Evolutionary conservation across 2,888 invertebrate genomes (phyloP).

Genomic region (Drosophila percnosoma): DNA sequence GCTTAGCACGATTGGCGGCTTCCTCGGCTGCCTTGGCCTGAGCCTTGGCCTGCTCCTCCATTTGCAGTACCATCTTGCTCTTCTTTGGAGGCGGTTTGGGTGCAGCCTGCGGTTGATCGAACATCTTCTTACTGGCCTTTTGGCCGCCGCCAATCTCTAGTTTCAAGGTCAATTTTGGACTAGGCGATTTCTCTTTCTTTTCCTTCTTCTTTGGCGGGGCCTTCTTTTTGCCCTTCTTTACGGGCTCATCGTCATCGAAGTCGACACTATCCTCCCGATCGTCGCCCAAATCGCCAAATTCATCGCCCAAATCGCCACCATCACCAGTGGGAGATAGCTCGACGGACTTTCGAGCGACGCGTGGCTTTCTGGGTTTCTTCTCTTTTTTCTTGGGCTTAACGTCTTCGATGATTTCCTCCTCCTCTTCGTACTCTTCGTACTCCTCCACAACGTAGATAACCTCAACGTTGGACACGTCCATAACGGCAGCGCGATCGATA

Average conservation of each 20-base stretch:
- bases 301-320: slow-evolving; percentile 51
- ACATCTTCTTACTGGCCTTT: slow-evolving; percentile 84
- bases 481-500: slow-evolving; percentile 85
- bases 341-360: slow-evolving; percentile 71
- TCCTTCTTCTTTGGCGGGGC: slow-evolving; percentile 82
- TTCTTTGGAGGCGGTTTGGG: slow-evolving; percentile 84
- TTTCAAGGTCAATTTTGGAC: slow-evolving; percentile 83
- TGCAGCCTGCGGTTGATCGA: slow-evolving; percentile 79
- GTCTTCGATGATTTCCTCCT: slow-evolving; percentile 81
- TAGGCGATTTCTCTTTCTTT: slow-evolving; percentile 83
- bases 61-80: slow-evolving; percentile 83
- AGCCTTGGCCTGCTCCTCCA: slow-evolving; percentile 84
- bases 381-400: slow-evolving; percentile 83
- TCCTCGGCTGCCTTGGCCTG: slow-evolving; percentile 83
- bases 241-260: slow-evolving; percentile 80
- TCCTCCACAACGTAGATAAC: slow-evolving; percentile 85
- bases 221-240: slow-evolving; percentile 82
- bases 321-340: slow-evolving; percentile 63
- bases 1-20: slow-evolving; percentile 79
- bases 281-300: slow-evolving; percentile 60
- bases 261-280: slow-evolving; percentile 82
- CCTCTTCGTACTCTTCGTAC: slow-evolving; percentile 82
- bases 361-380: slow-evolving; percentile 76
- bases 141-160: slow-evolving; percentile 83
- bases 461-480: slow-evolving; percentile 85